phyloP scores from a whole-genome alignment of 2,888 invertebrate genomes.

The Cordilura impudica region DNA sequence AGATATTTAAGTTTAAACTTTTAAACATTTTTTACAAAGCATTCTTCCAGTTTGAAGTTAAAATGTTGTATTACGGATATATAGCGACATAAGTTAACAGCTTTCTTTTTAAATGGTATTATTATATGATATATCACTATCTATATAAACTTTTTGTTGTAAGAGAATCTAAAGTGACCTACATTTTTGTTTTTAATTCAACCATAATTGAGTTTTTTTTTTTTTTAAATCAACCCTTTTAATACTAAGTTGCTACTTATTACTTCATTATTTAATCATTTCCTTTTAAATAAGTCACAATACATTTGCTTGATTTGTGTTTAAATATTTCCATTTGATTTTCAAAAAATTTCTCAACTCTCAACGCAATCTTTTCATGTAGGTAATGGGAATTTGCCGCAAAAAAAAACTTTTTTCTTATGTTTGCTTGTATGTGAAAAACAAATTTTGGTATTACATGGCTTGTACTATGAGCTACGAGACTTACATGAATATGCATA shows the following conservation, averaged over 20 bases:
- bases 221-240: neutral
- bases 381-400: neutral
- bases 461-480: constrained; percentile 45
- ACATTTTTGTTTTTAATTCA: too few species aligned
- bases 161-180: too few species aligned
- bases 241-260: neutral
- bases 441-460: constrained; percentile 50
- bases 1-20: too few species aligned
- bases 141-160: too few species aligned
- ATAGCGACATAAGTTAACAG: too few species aligned
- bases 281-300: constrained; percentile 1
- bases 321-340: neutral
- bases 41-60: too few species aligned
- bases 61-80: too few species aligned
- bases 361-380: constrained; percentile 2
- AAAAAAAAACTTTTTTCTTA: neutral
- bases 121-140: too few species aligned
- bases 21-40: too few species aligned
- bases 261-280: neutral
- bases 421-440: neutral
- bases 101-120: too few species aligned
- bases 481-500: constrained; percentile 49
- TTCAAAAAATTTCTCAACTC: constrained; percentile 2
- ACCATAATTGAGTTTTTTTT: too few species aligned
- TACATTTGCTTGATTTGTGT: neutral